Base-by-base conservation (phyloP, 92 coral and sea anemone genomes). In the Zoanthus solanderi region DNA sequence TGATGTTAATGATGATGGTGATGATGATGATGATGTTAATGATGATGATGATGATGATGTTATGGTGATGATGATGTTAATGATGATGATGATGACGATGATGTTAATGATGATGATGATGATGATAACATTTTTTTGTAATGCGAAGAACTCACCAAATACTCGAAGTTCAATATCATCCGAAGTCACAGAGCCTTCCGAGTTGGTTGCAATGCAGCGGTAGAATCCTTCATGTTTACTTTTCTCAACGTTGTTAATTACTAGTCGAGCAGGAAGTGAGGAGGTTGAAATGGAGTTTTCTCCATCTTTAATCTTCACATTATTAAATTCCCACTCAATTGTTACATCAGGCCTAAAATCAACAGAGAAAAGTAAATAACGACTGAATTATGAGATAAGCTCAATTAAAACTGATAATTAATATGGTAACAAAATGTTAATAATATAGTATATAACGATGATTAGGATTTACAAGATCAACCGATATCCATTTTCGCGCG, bases 291-390 rank as follows among this genome's bases (percentile, higher is more conserved):
- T 45, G 10, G 85, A 81, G 60, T 81, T 81, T 7, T 71, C 52
- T n/a, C 85, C 85, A 44, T 81, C 85, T 14, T 63, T 71, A 28
- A 81, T 81, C 75, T 47, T 48, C 5, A 23, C 47, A 7, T 56
- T 45, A 18, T 66, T 50, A 30, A 65, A 65, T 18, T 81, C 45
- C 85, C 85, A 81, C 46, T 65, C 63, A 67, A 81, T 66, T 30
- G 85, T 81, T 44, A 81, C 85, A 29, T 81, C 85, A 42, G 85
- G 85, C 28, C 85, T 81, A 14, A n/a, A 81, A 45, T 37, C 4
- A 37, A 37, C 42, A 37, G 42, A 37, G 3, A 37, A 37, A 37
- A 2, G 42, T 2, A 37, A 37, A 37, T 37, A 37, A 37, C 42
- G 42, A 37, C 42, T 37, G 42, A 37, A 37, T 2, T 23, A 4